A percentile compares a stretch with the other conserved stretches of the same genome.
phyloP scores from a whole-genome alignment of 2,797 vertebrate species.

The Platalea minor region DNA sequence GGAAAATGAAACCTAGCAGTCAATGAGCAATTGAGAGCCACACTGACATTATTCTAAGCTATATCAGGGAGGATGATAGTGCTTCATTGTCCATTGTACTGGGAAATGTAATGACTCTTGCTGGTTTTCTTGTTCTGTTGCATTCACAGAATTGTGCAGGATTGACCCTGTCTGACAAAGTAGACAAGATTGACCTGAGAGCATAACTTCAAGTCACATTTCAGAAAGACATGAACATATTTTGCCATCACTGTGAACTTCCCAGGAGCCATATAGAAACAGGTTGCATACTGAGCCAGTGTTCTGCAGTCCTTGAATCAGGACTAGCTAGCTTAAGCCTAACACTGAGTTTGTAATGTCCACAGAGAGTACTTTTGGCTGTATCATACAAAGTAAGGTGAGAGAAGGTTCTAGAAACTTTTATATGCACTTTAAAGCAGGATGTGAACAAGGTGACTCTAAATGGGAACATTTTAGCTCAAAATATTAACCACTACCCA shows the following conservation, averaged over 20 bases:
- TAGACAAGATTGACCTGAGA: not conserved
- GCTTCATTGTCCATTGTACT: not conserved
- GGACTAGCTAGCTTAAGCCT: not conserved
- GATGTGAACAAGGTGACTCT: not conserved
- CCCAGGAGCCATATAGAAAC: not conserved
- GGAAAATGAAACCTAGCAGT: not conserved
- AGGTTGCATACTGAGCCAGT: not conserved
- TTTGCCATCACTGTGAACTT: not conserved
- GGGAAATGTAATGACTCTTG: not conserved
- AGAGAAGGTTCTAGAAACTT: not conserved
- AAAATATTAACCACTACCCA: not conserved
- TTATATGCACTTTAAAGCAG: not conserved
- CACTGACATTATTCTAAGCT: not conserved
- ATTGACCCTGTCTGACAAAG: not conserved
- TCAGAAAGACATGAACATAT: not conserved
- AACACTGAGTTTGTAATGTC: not conserved
- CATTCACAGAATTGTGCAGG: not conserved
- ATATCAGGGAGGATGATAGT: not conserved
- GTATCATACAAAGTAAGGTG: not conserved
- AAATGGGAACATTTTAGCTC: not conserved
- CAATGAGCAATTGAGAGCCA: not conserved
- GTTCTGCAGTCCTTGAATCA: not conserved
- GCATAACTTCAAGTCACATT: not conserved
- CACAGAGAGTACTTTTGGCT: not conserved
- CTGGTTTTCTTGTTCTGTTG: not conserved